phyloP scores from a whole-genome alignment of 2,888 invertebrate species.

The Argyra leucocephala region DNA sequence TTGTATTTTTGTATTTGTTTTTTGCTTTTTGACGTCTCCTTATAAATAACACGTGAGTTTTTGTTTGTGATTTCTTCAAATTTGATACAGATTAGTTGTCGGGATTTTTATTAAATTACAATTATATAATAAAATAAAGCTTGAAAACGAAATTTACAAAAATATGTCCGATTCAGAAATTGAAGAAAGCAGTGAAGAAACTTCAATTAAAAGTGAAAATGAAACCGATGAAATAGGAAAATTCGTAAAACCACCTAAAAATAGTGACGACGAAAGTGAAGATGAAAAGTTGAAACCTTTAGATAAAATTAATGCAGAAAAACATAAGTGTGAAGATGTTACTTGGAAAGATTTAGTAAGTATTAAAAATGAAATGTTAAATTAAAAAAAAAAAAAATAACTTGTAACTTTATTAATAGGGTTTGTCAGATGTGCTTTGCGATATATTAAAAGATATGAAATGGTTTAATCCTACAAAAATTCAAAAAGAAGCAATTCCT shows the following conservation, averaged over 20 bases:
- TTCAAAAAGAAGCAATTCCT: constrained; percentile 90
- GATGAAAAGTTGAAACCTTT: constrained; percentile 23
- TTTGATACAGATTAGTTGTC: too few relatives aligned
- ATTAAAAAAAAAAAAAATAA: constrained; percentile 21
- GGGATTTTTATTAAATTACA: too few relatives aligned
- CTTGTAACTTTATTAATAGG: constrained; percentile 48
- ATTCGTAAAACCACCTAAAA: background rate
- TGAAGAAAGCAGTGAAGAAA: constrained; percentile 9
- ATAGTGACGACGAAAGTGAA: constrained; percentile 9
- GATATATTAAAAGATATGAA: constrained; percentile 85
- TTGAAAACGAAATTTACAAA: too few relatives aligned
- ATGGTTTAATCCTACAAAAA: constrained; percentile 91
- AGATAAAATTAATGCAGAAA: constrained; percentile 11
- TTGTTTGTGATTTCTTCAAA: too few relatives aligned
- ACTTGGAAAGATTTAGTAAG: constrained; percentile 56
- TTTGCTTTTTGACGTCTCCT: too few relatives aligned
- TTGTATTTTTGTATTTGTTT: too few relatives aligned
- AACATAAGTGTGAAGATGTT: constrained; percentile 32
- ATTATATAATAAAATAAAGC: too few relatives aligned
- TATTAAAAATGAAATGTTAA: too few relatives aligned
- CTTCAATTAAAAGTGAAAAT: background rate
- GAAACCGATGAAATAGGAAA: background rate
- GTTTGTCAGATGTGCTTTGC: constrained; percentile 79
- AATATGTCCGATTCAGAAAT: constrained; percentile 13
- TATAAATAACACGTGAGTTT: too few relatives aligned